Evolutionary conservation across 2,888 invertebrate genomes (phyloP), one percentile per base, ranked within the genome.

Genomic region (Pomacea canaliculata): DNA sequence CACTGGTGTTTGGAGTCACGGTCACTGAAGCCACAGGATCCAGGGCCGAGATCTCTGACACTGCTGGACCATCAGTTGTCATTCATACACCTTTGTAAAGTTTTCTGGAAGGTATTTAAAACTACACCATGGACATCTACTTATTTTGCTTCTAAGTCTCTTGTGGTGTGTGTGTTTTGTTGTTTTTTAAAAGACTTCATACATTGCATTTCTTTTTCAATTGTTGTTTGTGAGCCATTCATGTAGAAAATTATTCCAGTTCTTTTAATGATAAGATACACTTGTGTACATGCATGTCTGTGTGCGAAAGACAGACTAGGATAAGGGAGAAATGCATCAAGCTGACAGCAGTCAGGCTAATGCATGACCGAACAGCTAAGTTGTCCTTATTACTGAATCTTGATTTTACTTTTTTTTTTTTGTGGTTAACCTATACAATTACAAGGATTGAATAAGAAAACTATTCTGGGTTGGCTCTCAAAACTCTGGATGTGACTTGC

Each of bases 1-100:
- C 68, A 46, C 68, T 46, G 68, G 48, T 68, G 68, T 68, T 68
- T 68, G 68, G 48, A 68, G 68, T 68, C 68, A 68, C 37, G 68
- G 48, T 68, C n/a, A 68, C 68, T 68, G 68, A 68, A 27, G 68
- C 68, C 37, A 19, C 37, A 68, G 68, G 68, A 27, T 46, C 37
- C 18, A 68, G 37, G 68, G 37, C 27, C 37, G 48, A 68, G 37
- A 68, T 46, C 68, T 68, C 68, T 46, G 68, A 46, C 37, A 46
- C 68, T 27, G 18, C 68, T 46, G 68, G 48, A 37, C 37, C 68
- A 68, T 19, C 68, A 27, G n/a, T 68, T 68, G 68, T 68, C 68
- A 63, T 63, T 23, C 63, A 63, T 63, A 27, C 63, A 27, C 27
- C 63, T 27, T 63, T 63, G 63, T 68, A 68, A 46, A 68, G 48